Conservation (phyloP, 2,888 invertebrate genomes). For the Drosophila eohydei region DNA sequence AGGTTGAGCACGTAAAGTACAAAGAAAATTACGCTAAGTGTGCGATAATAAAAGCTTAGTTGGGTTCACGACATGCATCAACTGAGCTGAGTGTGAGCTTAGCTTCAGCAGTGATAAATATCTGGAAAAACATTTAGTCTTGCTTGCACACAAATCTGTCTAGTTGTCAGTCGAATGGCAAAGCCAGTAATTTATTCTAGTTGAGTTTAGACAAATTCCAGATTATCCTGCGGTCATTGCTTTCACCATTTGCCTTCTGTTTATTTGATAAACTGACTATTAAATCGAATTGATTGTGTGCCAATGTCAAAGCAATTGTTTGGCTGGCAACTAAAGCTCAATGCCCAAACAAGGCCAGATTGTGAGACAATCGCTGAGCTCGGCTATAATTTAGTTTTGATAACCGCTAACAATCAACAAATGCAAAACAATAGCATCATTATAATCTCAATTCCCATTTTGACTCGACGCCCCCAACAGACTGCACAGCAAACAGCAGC, state of each 20-base stretch:
- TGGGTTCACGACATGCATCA: slow-evolving; percentile 11
- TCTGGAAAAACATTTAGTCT: slow-evolving; percentile 11
- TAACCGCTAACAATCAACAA: slow-evolving; percentile 2
- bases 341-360: slow-evolving; percentile 32
- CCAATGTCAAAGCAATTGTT: slow-evolving; percentile 48
- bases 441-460: slow-evolving; percentile 42
- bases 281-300: slow-evolving; percentile 40
- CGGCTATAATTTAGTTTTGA: slow-evolving; percentile 41
- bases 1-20: slow-evolving; percentile 21
- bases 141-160: neutral
- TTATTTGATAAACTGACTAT: slow-evolving; percentile 27
- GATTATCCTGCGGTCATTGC: slow-evolving; percentile 4
- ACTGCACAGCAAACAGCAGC: slow-evolving; percentile 63
- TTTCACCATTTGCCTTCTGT: neutral
- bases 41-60: slow-evolving; percentile 28
- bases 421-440: slow-evolving; percentile 62
- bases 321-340: neutral
- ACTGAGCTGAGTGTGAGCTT: neutral
- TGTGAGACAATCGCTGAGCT: slow-evolving; percentile 13
- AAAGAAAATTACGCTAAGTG: slow-evolving; percentile 20
- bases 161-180: neutral
- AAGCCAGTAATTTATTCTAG: neutral
- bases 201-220: neutral
- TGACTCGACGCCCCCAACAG: slow-evolving; percentile 32
- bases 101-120: neutral